Base-by-base conservation (phyloP, 2,888 invertebrate genomes). In the Troides aeacus region DNA sequence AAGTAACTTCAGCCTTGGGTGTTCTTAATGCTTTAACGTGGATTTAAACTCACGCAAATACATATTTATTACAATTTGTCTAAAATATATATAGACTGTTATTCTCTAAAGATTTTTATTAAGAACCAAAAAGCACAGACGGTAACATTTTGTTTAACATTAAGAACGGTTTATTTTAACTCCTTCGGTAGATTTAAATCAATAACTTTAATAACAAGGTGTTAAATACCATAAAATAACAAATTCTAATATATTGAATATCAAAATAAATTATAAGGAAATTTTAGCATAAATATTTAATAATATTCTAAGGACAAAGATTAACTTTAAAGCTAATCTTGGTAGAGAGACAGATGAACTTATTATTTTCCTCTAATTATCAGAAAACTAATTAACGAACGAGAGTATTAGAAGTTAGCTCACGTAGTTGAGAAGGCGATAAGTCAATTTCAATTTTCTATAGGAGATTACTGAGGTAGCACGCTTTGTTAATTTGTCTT, bases 21-120 rank as follows among this genome's bases (percentile, higher is more conserved):
- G 57, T 42, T 58, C 64, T 64, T 57, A 58, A 42, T 64, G 64
- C 64, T 42, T 58, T 53, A 8, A 53, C 18, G n/a, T n/a, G 5
- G 53, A 53, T 53, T 5, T 53, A 6, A 53, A 53, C 8, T 53
- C 18, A 53, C 53, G 39, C 39, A 8, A 10, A 10, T 39, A 39
- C 10, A 10, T 39, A 39, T 39, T 46, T 46, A 46, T 3, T 15
- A 1, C 15, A 10, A 3, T 15, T 2, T 46, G 15, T 46, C 15
- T 46, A 46, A 12, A 46, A 15, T 10, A 15, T 46, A 2, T 12
- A 15, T 46, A 4, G 2, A 46, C 15, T 15, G 15, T 46, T 46
- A 46, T 46, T 10, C 12, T 46, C 46, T 46, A 15, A 46, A 10
- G 15, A 46, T 2, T 46, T 15, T 46, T 15, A 12, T 15, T 10